Base-by-base conservation (phyloP, 2,113 vertebrate species). In the Patagioenas fasciata region DNA sequence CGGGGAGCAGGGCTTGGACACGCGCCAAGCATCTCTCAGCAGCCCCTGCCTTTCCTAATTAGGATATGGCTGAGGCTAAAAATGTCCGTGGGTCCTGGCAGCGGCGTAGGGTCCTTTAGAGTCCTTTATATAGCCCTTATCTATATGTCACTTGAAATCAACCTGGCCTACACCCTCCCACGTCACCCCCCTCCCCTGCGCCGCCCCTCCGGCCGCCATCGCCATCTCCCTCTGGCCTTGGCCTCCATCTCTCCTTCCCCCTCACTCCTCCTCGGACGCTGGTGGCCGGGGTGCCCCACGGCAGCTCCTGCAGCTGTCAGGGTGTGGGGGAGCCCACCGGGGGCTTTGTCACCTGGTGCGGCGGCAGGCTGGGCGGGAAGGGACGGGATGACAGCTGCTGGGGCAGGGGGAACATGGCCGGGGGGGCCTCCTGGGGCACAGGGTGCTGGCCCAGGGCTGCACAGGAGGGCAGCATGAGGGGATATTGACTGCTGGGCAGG, bases 71-170 rank as follows among this genome's bases (percentile, higher is more conserved):
- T 21, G 24, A 61, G 89, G 96, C 94, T 95, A 92, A 92, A 91
- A 95, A 96, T 95, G 91, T 92, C 91, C 65, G 4, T 16, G 91
- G 82, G 73, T 91, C 92, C 89, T 95, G 95, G 91, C 94, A 96
- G 72, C 20, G 15, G 88, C 11, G 18, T 47, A 65, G 88, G 78
- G 91, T 95, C 95, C 93, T 97, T 96, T 91, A 29, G 77, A 85
- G 91, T 94, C 93, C 97, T 97, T 98, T 97, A 97, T 97, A 97
- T 97, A 97, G 97, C 96, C 67, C 60, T 95, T 96, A 94, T 96
- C 97, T 95, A 62, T 47, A 74, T 95, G 97, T 90, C 95, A 96
- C 84, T 95, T 97, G 89, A 94, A 96, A 95, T 97, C 72, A 95
- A 85, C 91, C 92, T 95, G 79, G 89, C 95, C 95, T 89, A 61